Percentiles rank a stretch among this genome's conserved stretches.
phyloP scores from a whole-genome alignment of 2,888 invertebrate genomes.

The Drosophila subsilvestris region DNA sequence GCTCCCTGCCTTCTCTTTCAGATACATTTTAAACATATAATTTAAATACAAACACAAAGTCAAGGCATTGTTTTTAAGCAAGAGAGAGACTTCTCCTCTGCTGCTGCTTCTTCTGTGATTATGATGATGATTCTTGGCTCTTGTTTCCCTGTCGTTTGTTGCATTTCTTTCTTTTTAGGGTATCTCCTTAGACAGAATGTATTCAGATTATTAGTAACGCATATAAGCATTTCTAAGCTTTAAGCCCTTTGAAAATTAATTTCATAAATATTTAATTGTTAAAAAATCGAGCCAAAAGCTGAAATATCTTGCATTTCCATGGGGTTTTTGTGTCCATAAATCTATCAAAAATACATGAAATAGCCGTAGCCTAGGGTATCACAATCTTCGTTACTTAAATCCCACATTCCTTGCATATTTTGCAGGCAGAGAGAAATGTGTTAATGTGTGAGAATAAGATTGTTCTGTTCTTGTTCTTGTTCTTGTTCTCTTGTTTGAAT shows the following conservation, averaged over 20 bases:
- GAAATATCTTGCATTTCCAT: too few species aligned
- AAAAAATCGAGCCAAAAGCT: too few species aligned
- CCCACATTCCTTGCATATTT: not conserved
- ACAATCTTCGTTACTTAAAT: not conserved
- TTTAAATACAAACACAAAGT: constrained; percentile 72
- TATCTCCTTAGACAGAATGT: not conserved
- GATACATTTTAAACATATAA: constrained; percentile 75
- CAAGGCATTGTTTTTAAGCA: constrained; percentile 65
- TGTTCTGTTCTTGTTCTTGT: constrained; percentile 9
- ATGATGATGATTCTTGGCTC: constrained; percentile 38
- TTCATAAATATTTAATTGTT: too few species aligned
- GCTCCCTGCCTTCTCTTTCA: constrained; percentile 40
- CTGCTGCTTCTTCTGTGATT: constrained; percentile 53
- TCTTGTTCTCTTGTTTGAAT: constrained; percentile 11
- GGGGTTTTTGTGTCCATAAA: too few species aligned
- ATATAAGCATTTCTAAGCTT: not conserved
- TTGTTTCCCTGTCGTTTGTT: constrained; percentile 11
- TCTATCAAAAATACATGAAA: constrained; percentile 33
- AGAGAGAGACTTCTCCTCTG: constrained; percentile 15
- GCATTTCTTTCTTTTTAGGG: constrained; percentile 16
- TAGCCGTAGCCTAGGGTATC: not conserved
- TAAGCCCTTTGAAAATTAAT: not conserved
- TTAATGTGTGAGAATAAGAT: constrained; percentile 74
- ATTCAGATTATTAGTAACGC: too few species aligned
- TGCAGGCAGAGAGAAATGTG: constrained; percentile 57